Conservation (phyloP, 1,140 invertebrate genomes). For the Penaeus japonicus region DNA sequence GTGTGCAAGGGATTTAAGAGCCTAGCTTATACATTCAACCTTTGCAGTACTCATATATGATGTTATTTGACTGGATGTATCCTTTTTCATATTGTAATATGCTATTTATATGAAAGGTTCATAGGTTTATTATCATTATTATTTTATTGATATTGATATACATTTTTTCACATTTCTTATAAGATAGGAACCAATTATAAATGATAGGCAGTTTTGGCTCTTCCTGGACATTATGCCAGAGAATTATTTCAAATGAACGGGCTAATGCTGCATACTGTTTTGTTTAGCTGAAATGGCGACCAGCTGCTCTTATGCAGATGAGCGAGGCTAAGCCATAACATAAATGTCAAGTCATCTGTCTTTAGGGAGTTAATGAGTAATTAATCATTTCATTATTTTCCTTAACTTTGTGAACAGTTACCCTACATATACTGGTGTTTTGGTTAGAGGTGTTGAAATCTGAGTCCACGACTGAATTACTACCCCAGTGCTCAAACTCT, state of each 20-base stretch:
- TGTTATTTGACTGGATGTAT: conserved; percentile 99
- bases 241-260: too few species aligned
- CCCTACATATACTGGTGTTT: conserved; percentile 89
- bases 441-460: conserved; percentile 89
- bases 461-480: conserved; percentile 93
- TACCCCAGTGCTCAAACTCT: conserved; percentile 94
- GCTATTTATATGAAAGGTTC: neutral
- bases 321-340: too few species aligned
- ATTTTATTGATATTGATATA: too few species aligned
- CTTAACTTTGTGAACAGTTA: conserved; percentile 58
- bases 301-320: too few species aligned
- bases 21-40: conserved; percentile 93
- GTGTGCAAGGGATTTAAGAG: conserved; percentile 89
- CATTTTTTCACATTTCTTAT: conserved; percentile 69
- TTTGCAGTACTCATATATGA: conserved; percentile 96
- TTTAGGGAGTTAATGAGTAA: neutral
- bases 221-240: too few species aligned
- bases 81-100: conserved; percentile 60
- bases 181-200: too few species aligned
- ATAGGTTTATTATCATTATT: conserved; percentile 24
- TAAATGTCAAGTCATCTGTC: too few species aligned
- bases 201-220: too few species aligned
- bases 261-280: too few species aligned
- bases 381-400: neutral
- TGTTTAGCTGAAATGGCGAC: too few species aligned